Conservation (phyloP, 2,888 invertebrate genomes). For the Cheilosia variabilis region DNA sequence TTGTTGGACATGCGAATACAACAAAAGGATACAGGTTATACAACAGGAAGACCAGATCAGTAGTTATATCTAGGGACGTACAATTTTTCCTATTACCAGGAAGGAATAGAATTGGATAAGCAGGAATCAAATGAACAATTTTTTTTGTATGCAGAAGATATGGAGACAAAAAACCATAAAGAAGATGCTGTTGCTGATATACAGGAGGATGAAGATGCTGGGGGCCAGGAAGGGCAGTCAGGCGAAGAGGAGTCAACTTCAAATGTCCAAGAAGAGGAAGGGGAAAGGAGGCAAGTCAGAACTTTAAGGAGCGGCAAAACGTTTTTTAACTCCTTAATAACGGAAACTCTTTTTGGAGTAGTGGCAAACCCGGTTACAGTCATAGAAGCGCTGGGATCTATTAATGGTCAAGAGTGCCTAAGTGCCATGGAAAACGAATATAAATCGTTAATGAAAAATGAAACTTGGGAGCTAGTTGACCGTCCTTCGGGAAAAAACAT, state of each 20-base stretch:
- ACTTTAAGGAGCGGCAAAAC: not conserved
- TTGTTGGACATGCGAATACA: too few species aligned
- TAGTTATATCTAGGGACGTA: too few species aligned
- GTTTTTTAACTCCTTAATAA: not conserved
- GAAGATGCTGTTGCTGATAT: not conserved
- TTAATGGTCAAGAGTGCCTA: not conserved
- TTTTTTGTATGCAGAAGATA: not conserved
- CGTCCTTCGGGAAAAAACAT: not conserved
- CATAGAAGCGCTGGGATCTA: not conserved
- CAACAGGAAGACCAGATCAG: too few species aligned
- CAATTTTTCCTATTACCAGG: too few species aligned
- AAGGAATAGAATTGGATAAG: not conserved
- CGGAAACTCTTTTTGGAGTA: not conserved
- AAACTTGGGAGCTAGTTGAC: not conserved
- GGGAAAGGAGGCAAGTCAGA: constrained; percentile 1
- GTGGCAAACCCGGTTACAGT: not conserved
- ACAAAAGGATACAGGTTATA: too few species aligned
- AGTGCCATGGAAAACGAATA: not conserved
- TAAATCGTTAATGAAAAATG: not conserved
- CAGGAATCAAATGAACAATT: not conserved
- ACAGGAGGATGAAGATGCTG: not conserved
- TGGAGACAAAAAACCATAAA: not conserved
- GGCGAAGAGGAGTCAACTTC: not conserved
- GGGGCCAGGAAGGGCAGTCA: not conserved
- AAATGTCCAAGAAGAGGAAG: not conserved